phyloP scores from a whole-genome alignment of 2,797 vertebrate species.

The Poeciliopsis turneri region DNA sequence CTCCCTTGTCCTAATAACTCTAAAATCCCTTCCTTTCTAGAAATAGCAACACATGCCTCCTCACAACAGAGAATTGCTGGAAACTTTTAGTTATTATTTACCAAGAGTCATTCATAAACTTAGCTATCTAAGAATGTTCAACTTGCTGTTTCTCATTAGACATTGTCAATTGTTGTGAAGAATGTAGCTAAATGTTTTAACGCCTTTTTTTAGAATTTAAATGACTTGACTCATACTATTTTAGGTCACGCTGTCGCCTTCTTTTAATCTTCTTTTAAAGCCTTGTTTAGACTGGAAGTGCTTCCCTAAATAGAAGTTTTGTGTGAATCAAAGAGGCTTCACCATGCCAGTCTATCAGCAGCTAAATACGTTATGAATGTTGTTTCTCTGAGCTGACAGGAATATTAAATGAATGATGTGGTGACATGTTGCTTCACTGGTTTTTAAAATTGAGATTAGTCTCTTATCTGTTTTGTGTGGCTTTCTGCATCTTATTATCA shows the following conservation, averaged over 20 bases:
- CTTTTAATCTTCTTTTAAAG: conserved; percentile 74
- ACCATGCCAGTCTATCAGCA: conserved; percentile 17
- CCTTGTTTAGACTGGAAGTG: conserved; percentile 62
- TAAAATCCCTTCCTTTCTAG: conserved; percentile 32
- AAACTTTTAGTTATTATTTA: conserved; percentile 54
- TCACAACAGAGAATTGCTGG: conserved; percentile 28
- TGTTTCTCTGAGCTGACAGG: background rate
- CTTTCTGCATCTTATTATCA: conserved; percentile 2
- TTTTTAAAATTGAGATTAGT: background rate
- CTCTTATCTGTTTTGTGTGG: background rate
- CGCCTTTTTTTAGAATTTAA: conserved; percentile 35
- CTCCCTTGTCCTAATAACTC: conserved; percentile 11
- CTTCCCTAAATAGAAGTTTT: conserved; percentile 64
- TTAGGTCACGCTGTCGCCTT: conserved; percentile 60
- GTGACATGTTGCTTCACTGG: background rate
- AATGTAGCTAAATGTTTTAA: background rate
- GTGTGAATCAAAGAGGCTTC: conserved; percentile 44
- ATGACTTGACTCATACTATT: conserved; percentile 53
- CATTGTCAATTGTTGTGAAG: background rate
- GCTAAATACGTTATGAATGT: background rate
- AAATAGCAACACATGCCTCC: conserved; percentile 40
- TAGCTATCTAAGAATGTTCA: background rate
- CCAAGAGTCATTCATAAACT: conserved; percentile 27
- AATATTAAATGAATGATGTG: background rate
- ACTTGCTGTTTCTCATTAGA: background rate